A percentile compares a stretch with the other conserved stretches of the same genome.
These are phyloP conservation scores for Aphidius ervi DNA, from an alignment of 1,140 invertebrate species.

Conservation along the genomic window DNA sequence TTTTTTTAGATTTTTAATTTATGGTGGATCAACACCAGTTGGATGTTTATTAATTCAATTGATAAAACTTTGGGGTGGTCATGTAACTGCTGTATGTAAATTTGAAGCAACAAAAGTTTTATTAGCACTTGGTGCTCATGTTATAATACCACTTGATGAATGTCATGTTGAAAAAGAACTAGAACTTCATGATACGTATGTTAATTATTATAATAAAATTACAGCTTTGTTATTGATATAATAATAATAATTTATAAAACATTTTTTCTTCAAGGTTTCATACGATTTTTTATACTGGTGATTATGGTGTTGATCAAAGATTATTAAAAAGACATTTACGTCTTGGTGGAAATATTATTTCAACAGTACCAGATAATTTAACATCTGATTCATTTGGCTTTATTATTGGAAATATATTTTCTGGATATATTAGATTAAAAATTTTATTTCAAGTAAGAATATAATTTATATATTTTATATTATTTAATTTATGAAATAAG, in stretches of 20 bases:
- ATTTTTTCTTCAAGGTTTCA: slow-evolving; percentile 51
- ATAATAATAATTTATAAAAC: slow-evolving; percentile 8
- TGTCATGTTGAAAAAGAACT: slow-evolving; percentile 46
- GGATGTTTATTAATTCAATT: slow-evolving; percentile 71
- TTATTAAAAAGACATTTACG: slow-evolving; percentile 49
- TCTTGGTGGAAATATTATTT: slow-evolving; percentile 52
- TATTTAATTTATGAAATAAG: slow-evolving; percentile 3
- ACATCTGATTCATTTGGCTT: slow-evolving; percentile 58
- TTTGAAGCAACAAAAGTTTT: slow-evolving; percentile 53
- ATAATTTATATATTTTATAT: slow-evolving; percentile 12
- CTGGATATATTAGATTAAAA: slow-evolving; percentile 48
- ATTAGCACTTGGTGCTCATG: slow-evolving; percentile 56
- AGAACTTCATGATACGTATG: slow-evolving; percentile 43
- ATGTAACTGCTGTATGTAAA: slow-evolving; percentile 57
- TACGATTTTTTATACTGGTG: slow-evolving; percentile 57
- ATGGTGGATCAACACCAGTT: slow-evolving; percentile 65
- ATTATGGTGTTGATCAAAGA: slow-evolving; percentile 41
- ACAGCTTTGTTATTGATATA: slow-evolving; percentile 25
- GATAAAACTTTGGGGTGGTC: slow-evolving; percentile 63
- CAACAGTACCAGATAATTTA: slow-evolving; percentile 50
- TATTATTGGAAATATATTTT: slow-evolving; percentile 51
- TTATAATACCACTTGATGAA: slow-evolving; percentile 53
- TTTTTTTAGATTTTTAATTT: slow-evolving; percentile 62
- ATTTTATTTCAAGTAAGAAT: slow-evolving; percentile 46
- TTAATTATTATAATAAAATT: slow-evolving; percentile 20